phyloP scores from a whole-genome alignment of 2,113 vertebrate species.

The Podiceps cristatus region DNA sequence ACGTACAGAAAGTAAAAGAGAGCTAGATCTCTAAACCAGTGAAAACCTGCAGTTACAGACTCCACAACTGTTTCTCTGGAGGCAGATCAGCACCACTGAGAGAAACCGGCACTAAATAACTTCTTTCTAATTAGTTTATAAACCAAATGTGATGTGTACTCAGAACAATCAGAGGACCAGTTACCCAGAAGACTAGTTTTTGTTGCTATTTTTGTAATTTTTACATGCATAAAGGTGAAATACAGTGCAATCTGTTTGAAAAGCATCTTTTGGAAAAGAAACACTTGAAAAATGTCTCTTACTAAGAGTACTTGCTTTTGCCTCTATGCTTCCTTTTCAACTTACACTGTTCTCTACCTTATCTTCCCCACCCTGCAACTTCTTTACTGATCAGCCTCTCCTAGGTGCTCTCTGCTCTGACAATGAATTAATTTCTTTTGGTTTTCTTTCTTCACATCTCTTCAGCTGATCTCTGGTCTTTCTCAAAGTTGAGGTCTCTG shows the following conservation, averaged over 20 bases:
- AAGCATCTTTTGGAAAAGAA: not conserved
- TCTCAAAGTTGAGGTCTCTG: not conserved
- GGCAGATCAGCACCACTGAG: not conserved
- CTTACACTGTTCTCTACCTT: not conserved
- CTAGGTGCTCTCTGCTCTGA: not conserved
- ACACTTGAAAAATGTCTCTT: not conserved
- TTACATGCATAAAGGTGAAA: not conserved
- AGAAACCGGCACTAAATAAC: not conserved
- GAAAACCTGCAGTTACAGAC: not conserved
- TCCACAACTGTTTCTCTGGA: not conserved
- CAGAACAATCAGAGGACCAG: not conserved
- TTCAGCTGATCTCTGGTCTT: not conserved
- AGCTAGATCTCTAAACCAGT: not conserved
- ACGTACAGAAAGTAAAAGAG: not conserved
- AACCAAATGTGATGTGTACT: not conserved
- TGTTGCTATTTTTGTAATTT: not conserved
- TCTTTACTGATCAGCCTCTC: not conserved
- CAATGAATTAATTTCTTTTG: not conserved
- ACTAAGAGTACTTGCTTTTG: not conserved
- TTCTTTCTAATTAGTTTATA: not conserved
- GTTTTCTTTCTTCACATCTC: not conserved
- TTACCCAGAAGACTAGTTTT: not conserved
- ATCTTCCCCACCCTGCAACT: not conserved
- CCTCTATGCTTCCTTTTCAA: accelerated
- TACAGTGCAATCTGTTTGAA: not conserved